These are phyloP conservation scores for Euplexia lucipara DNA, from an alignment of 2,888 invertebrate genomes.

Conservation along the genomic window DNA sequence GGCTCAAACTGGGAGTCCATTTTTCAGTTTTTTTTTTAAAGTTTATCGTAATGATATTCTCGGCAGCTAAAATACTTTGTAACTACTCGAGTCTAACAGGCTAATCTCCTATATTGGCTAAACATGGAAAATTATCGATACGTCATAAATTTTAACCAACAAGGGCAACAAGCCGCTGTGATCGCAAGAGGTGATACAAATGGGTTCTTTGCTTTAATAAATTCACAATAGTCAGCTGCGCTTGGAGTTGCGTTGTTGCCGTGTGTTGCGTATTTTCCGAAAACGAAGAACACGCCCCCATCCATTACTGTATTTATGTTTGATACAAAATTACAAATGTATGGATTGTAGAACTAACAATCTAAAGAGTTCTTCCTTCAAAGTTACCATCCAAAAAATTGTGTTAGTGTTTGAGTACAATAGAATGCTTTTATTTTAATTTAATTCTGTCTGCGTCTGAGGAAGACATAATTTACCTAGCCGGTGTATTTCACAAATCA, in stretches of 20 bases:
- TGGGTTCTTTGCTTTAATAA: slow-evolving; percentile 32
- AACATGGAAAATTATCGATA: rapidly evolving
- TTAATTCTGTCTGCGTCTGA: slow-evolving; percentile 54
- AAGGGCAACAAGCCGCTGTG: neutral
- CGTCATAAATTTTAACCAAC: neutral
- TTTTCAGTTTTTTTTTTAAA: too few species aligned
- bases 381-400: slow-evolving; percentile 16
- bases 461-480: slow-evolving; percentile 58
- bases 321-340: too few species aligned
- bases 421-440: slow-evolving; percentile 65
- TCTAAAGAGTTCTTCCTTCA: slow-evolving; percentile 22
- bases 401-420: slow-evolving; percentile 47
- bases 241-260: slow-evolving; percentile 56
- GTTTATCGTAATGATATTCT: too few species aligned
- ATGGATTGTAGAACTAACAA: slow-evolving; percentile 33
- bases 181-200: slow-evolving; percentile 8
- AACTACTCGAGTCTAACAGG: too few species aligned
- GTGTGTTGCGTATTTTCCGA: slow-evolving; percentile 60
- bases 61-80: too few species aligned
- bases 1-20: too few species aligned
- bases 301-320: slow-evolving; percentile 59
- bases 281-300: slow-evolving; percentile 69
- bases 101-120: too few species aligned
- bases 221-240: slow-evolving; percentile 59
- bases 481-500: slow-evolving; percentile 74